These are phyloP conservation scores for Parapsyche elsis DNA, from an alignment of 1,140 invertebrate genomes.

Conservation along the genomic window DNA sequence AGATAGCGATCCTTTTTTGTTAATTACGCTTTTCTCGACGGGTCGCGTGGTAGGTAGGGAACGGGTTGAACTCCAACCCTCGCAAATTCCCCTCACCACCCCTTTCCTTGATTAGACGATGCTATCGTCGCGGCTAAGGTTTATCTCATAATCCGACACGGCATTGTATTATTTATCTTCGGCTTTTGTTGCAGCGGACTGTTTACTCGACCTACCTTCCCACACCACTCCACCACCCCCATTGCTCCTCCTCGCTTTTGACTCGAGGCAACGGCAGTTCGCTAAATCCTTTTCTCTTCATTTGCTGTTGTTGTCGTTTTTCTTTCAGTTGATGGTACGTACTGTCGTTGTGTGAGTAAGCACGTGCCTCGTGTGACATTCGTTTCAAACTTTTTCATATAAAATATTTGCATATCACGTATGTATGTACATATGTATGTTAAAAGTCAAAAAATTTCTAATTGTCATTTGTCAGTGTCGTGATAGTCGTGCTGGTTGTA, in stretches of 20 bases:
- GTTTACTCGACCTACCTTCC: background rate
- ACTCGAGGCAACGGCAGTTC: background rate
- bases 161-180: conserved; percentile 51
- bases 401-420: no score
- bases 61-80: background rate
- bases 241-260: background rate
- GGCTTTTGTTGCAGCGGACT: conserved; percentile 43
- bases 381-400: no score
- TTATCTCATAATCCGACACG: conserved; percentile 50
- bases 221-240: no score
- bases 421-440: no score
- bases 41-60: background rate
- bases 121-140: conserved; percentile 37
- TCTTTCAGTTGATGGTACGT: no score
- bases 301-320: background rate
- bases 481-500: no score
- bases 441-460: no score
- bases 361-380: no score
- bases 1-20: conserved; percentile 35
- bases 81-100: background rate
- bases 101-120: conserved; percentile 45
- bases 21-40: conserved; percentile 36
- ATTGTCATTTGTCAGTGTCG: no score
- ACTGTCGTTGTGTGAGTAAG: no score
- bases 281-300: background rate